Base-by-base conservation (phyloP, 2,113 vertebrate species). In the Brevimyrus niger region DNA sequence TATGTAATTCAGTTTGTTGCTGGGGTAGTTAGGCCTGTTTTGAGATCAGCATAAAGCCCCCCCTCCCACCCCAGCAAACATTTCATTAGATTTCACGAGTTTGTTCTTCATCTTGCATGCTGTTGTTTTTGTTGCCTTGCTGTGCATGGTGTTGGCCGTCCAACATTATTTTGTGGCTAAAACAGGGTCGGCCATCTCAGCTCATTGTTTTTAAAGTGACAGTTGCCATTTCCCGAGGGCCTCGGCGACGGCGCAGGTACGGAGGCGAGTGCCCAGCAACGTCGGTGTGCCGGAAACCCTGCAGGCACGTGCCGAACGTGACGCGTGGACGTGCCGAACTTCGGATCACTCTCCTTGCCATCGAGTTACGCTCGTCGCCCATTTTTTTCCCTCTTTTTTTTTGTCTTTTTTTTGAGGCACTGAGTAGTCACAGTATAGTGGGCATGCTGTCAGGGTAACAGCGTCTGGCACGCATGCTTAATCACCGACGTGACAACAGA, bases 391-490 rank as follows among this genome's bases (percentile, higher is more conserved):
- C 61, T 23, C 35, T 91, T 35, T 86, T 89, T 87, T 86, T 42
- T 27, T 84, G 11, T 50, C 11, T n/a, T 84, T 87, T 82, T 44
- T 47, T 27, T n/a, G 27, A 9, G 61, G 15, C 17, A 38, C 65
- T 31, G 44, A 73, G n/a, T 69, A 84, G 38, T 47, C 42, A 42
- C 11, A 0, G 53, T 48, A 27, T 23, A 48, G 53, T n/a, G 46
- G 88, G 89, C 88, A 47, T 51, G 21, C 35, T 44, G 89, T 7
- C 69, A 88, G 83, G 69, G 38, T 88, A 89, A 87, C 9, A 55
- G 69, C 42, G 42, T 89, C 44, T 91, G 90, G 84, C 82, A 89
- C 47, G 87, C 27, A 13, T 65, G 47, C 85, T 53, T 88, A 90
- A 86, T 84, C 87, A 88, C 73, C 23, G 38, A 58, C 65, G n/a